A percentile compares a stretch with the other conserved stretches of the same genome.
phyloP scores from a whole-genome alignment of 2,797 vertebrate genomes.

The Otolemur crassicaudatus region DNA sequence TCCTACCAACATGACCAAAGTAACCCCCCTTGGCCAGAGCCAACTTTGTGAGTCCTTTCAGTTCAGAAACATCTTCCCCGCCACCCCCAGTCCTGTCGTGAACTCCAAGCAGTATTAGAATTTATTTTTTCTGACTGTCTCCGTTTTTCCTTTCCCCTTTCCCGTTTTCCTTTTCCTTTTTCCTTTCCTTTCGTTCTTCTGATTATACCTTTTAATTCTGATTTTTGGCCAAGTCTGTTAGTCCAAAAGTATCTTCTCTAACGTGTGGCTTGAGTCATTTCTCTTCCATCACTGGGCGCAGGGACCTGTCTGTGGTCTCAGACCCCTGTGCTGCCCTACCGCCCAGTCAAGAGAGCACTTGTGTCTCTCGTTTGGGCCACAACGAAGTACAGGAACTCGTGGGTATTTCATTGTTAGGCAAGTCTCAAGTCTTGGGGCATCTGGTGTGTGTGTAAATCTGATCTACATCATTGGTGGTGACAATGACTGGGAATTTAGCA shows the following conservation, averaged over 20 bases:
- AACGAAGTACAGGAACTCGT: neutral
- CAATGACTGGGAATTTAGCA: neutral
- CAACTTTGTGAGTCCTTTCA: neutral
- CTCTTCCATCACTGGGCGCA: neutral
- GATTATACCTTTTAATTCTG: neutral
- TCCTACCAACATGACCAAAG: neutral
- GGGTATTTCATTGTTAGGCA: neutral
- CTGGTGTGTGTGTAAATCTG: fast-evolving
- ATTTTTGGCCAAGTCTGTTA: neutral
- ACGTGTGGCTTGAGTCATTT: neutral
- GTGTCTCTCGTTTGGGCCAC: neutral
- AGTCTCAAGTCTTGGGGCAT: neutral
- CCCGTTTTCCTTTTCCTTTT: neutral
- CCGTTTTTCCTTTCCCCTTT: neutral
- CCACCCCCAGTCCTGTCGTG: neutral
- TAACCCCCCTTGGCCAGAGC: neutral
- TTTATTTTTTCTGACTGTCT: neutral
- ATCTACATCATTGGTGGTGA: fast-evolving
- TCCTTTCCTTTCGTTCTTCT: neutral
- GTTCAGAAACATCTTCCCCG: neutral
- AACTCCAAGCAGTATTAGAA: neutral
- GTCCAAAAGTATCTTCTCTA: neutral
- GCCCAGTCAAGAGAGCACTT: too few species aligned
- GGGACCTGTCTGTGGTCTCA: neutral
- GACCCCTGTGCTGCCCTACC: fast-evolving